Conservation (phyloP, 2,888 invertebrate species). For the Acanthosepion lycidas region DNA sequence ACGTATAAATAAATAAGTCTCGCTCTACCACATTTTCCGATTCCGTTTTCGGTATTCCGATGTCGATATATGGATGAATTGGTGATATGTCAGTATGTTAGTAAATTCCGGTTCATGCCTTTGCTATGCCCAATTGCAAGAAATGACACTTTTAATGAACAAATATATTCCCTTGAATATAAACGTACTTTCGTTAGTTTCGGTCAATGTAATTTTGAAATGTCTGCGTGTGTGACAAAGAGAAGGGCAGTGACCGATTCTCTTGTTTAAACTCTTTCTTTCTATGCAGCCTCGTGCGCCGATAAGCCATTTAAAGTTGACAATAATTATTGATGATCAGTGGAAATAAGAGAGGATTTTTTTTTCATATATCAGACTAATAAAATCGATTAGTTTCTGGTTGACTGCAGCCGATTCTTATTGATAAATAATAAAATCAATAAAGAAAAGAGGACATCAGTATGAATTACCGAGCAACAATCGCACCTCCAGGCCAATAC, state of each 20-base stretch:
- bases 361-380: neutral
- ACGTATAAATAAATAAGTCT: too few relatives aligned
- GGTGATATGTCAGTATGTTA: too few relatives aligned
- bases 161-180: too few relatives aligned
- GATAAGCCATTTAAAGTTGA: neutral
- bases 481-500: neutral
- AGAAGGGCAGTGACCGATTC: neutral
- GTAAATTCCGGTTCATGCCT: too few relatives aligned
- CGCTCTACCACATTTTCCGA: too few relatives aligned
- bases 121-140: too few relatives aligned
- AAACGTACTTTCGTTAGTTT: too few relatives aligned
- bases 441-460: neutral
- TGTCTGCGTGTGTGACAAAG: neutral
- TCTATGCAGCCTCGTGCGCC: neutral
- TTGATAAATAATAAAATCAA: neutral
- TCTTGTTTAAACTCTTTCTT: neutral
- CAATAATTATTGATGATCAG: neutral
- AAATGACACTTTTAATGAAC: too few relatives aligned
- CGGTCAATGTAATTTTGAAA: too few relatives aligned
- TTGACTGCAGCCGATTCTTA: neutral
- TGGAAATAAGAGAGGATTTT: neutral
- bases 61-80: too few relatives aligned
- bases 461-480: neutral
- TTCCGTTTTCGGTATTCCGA: too few relatives aligned
- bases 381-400: neutral